Evolutionary conservation across 1,140 invertebrate genomes (phyloP), one percentile per base, ranked within the genome.

Genomic region (Calliopsis andreniformis): DNA sequence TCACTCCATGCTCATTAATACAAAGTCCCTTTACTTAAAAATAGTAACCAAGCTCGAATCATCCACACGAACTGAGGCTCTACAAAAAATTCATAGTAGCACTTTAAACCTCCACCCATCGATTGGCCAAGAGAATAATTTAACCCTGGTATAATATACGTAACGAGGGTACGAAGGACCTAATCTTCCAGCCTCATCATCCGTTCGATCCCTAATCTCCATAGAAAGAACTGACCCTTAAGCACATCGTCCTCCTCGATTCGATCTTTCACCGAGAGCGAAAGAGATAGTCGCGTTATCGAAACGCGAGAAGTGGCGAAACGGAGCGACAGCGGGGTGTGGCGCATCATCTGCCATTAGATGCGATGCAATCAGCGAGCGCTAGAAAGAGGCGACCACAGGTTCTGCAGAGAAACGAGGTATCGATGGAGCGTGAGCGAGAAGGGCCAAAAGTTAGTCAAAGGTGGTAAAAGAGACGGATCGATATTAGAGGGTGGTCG

Each of bases 161-260:
- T 70, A 82, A 82, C 76, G 59, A 83, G 71, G 58, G 45, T 72
- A 66, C 56, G 49, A 55, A 53, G 55, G 76, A 43, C 28, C 39
- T 81, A 88, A 87, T 87, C 86, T 87, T n/a, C 62, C 51, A 43
- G 66, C 20, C 59, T 69, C 67, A 85, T 89, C 85, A 76, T 85
- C 49, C 63, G 72, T 20, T 63, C 69, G 80, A 88, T 84, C 64
- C 63, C 30, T 71, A 75, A 86, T 87, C 80, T 84, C 23, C 66
- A 62, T 28, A 78, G 67, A 76, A 82, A 83, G 68, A 83, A 79
- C 67, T 67, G 72, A 58, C 73, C 79, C 80, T 88, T 82, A 66
- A 86, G 86, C 78, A 86, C 83, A 76, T 83, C 80, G 68, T 80
- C 72, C 64, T 72, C 76, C 75, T 68, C 45, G 80, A 85, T 80